These are phyloP conservation scores for Galleria mellonella DNA, from an alignment of 1,140 invertebrate genomes.

Conservation along the genomic window DNA sequence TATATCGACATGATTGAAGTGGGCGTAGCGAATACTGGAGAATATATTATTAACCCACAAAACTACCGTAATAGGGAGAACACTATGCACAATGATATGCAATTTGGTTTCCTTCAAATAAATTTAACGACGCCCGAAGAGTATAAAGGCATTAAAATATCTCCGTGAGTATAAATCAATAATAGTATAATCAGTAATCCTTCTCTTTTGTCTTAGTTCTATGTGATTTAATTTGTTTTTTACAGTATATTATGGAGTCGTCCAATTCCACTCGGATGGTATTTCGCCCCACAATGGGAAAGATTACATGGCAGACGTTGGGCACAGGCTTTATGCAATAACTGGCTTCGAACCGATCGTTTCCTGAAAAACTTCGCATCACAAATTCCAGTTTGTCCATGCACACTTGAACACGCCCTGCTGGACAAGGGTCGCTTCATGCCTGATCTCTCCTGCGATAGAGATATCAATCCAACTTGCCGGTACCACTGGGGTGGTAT, in stretches of 20 bases:
- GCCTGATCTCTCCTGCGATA: conserved; percentile 94
- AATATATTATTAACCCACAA: conserved; percentile 80
- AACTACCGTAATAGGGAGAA: conserved; percentile 83
- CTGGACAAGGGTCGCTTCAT: conserved; percentile 94
- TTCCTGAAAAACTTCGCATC: conserved; percentile 92
- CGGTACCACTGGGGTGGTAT: conserved; percentile 90
- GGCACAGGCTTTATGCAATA: conserved; percentile 87
- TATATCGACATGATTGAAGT: conserved; percentile 78
- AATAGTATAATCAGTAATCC: neutral
- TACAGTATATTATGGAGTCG: conserved; percentile 89
- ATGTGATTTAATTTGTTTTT: conserved; percentile 5
- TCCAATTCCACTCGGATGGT: conserved; percentile 94
- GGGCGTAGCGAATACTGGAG: conserved; percentile 78
- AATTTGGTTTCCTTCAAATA: conserved; percentile 93
- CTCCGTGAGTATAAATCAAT: conserved; percentile 81
- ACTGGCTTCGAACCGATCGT: conserved; percentile 91
- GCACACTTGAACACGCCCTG: conserved; percentile 91
- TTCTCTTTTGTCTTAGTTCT: no score
- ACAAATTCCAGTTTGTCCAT: conserved; percentile 92
- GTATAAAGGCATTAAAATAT: conserved; percentile 80
- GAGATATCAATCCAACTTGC: conserved; percentile 92
- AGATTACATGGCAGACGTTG: conserved; percentile 84
- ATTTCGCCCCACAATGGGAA: conserved; percentile 92
- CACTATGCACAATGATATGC: conserved; percentile 79
- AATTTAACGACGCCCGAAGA: conserved; percentile 89